Evolutionary conservation across 2,888 invertebrate species (phyloP), one percentile per base, ranked within the genome.

Genomic region (Zaprionus bogoriensis): DNA sequence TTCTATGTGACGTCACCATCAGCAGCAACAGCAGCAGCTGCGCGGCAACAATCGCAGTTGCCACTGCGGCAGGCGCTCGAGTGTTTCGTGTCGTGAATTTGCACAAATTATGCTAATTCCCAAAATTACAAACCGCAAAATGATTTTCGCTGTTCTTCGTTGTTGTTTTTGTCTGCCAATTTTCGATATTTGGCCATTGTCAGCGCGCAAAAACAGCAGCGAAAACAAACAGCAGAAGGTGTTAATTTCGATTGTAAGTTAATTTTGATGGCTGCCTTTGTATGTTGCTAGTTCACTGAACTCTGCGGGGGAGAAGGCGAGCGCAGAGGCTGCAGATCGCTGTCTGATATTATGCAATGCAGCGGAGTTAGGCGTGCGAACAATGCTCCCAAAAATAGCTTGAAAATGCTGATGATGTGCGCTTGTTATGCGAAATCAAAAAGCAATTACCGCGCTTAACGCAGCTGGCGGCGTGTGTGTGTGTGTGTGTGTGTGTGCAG

Each of bases 21-120:
- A 12, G 1, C 14, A n/a, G 12, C 22, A 12, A 2, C n/a, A n/a
- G 12, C 4, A 27, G 9, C 27, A 27, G 0, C 14, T 3, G 19
- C 51, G 30, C 30, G 36, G 36, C 47, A 38, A 30, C 46, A 45
- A 45, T 44, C 47, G 53, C 32, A 46, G 32, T 42, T 25, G 27
- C 32, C 41, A 52, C 38, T 50, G 17, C 20, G n/a, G 14, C 41
- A 45, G 45, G 36, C 51, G 36, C 50, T 51, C 27, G 50, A 60
- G 38, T 14, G 38, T 55, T 63, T 86, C 87, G 77, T 81, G 85
- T 76, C 82, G 65, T 83, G 82, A 83, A 87, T 83, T 81, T 84
- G 87, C 82, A 87, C 82, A 87, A 83, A 87, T 87, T 83, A 85
- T 83, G 82, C 82, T 87, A 83, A 87, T 82, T 87, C 67, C 62